Evolutionary conservation across 2,888 invertebrate species (phyloP), one percentile per base, ranked within the genome.

Genomic region (Drosophila cognata): DNA sequence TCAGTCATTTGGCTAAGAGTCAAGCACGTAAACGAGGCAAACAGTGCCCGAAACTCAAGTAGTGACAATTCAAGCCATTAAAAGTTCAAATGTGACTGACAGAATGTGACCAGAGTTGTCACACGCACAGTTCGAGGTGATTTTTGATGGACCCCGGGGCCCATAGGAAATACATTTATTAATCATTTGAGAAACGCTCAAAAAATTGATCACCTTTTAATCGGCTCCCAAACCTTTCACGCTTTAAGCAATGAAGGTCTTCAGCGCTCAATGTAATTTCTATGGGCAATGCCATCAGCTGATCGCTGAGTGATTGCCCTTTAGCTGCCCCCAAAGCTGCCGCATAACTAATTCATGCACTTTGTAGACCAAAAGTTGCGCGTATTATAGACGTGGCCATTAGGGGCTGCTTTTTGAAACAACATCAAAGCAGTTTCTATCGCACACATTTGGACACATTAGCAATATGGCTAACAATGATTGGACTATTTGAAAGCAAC

Each of bases 211-310:
- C 53, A 69, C 56, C 35, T 53, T 61, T 63, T 63, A 70, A 65
- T 70, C 65, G 55, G 31, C 52, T 65, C 43, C 33, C 50, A 66
- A 70, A 59, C 71, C 71, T 74, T 78, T 79, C 71, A 79, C 79
- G 71, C 79, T 67, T 43, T 29, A 46, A 78, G 71, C 66, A 50
- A 64, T 41, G 79, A 79, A 78, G 78, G 78, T 78, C 75, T 71
- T 13, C 46, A 10, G 43, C 21, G 46, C 50, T 62, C 21, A 71
- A 66, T 56, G 58, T 33, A 57, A 46, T 43, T 65, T 38, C 61
- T 33, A 50, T 29, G 2, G 53, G 43, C 67, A 73, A 67, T 67
- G 67, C 58, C 74, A 62, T 0, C 33, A 55, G 61, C 51, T 38
- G 59, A 73, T 58, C 36, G n/a, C 25, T 60, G 46, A 65, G 25